Percentiles rank a stretch among this genome's conserved stretches.
Evolutionary conservation across 1,140 invertebrate species (phyloP).

Genomic region (Megalopta genalis): DNA sequence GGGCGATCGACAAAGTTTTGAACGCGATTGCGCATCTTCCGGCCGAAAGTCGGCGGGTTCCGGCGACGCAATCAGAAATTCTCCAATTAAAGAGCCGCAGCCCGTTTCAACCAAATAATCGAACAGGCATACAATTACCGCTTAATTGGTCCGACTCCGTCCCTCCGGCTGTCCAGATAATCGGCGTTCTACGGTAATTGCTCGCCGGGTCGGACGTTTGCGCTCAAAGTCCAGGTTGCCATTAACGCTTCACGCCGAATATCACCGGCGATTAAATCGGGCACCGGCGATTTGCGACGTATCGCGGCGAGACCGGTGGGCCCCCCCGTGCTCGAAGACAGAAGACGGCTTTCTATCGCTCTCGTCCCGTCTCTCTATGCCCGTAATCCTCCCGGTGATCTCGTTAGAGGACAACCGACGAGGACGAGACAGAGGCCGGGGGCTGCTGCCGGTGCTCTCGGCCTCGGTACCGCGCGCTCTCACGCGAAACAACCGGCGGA

Average conservation of each 20-base stretch:
- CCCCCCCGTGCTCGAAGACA: too few relatives aligned
- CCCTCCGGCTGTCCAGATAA: slow-evolving; percentile 9
- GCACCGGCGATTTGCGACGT: background rate
- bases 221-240: background rate
- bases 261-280: background rate
- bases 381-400: too few relatives aligned
- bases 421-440: too few relatives aligned
- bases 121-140: background rate
- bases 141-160: background rate
- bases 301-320: too few relatives aligned
- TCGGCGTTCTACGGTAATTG: background rate
- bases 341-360: slow-evolving; percentile 12
- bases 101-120: slow-evolving; percentile 1
- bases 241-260: background rate
- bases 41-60: background rate
- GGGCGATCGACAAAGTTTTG: too few relatives aligned
- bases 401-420: too few relatives aligned
- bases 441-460: too few relatives aligned
- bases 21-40: background rate
- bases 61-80: background rate
- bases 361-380: too few relatives aligned
- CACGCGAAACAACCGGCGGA: slow-evolving; percentile 50
- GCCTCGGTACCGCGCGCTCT: too few relatives aligned
- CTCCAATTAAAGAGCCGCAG: slow-evolving; percentile 1
- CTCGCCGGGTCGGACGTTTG: background rate